phyloP scores from a whole-genome alignment of 2,113 vertebrate genomes.

The Hippocampus comes region DNA sequence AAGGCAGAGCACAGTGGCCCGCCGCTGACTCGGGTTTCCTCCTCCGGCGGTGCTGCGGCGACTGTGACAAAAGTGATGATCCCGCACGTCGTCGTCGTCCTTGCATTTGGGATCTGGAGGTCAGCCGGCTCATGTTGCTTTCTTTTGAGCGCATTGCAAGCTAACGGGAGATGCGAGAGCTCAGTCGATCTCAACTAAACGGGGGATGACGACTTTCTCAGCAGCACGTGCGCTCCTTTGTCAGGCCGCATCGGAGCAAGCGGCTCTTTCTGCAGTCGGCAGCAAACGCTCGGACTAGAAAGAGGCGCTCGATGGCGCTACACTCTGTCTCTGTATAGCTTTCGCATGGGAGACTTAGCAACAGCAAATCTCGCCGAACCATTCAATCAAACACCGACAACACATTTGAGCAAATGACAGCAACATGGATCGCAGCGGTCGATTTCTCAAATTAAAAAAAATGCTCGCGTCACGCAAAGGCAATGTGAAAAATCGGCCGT shows the following conservation, averaged over 20 bases:
- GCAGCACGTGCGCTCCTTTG: background rate
- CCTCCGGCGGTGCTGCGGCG: no score
- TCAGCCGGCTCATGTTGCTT: constrained; percentile 24
- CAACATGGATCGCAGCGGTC: background rate
- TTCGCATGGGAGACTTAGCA: no score
- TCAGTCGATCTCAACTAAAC: background rate
- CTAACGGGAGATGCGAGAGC: constrained; percentile 29
- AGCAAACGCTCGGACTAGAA: no score
- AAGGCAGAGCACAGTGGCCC: background rate
- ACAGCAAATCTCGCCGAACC: no score
- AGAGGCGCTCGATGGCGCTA: no score
- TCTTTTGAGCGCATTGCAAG: constrained; percentile 24
- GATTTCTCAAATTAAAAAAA: background rate
- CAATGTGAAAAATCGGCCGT: constrained; percentile 15
- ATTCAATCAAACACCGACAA: background rate
- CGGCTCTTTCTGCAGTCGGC: no score
- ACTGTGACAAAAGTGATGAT: constrained; percentile 28
- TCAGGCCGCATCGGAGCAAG: background rate
- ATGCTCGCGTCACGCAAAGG: constrained; percentile 13
- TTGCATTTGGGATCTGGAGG: constrained; percentile 28
- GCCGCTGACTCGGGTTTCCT: background rate
- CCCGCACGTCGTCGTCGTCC: constrained; percentile 51
- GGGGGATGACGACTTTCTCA: background rate
- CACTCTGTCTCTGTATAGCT: no score
- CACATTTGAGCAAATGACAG: background rate